Base-by-base conservation (phyloP, 2,113 vertebrate species). In the Pseudonaja textilis region DNA sequence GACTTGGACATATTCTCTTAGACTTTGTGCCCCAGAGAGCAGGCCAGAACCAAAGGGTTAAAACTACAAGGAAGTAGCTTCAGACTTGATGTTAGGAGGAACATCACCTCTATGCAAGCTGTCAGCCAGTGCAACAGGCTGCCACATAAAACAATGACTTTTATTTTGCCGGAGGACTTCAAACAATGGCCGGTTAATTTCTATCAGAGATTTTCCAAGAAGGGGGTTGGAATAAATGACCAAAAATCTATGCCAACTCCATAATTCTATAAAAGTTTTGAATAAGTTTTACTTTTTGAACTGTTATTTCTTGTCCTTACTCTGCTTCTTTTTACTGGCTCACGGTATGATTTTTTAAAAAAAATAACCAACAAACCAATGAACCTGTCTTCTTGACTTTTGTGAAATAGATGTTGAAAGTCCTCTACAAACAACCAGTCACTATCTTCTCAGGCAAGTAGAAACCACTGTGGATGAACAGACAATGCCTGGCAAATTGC, bases 391-490 rank as follows among this genome's bases (percentile, higher is more conserved):
- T 93, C 93, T 92, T 93, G 91, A 52, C 94, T 52, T 93, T 86
- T 61, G 2, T 52, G 89, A 89, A 96, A 95, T 88, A 95, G 98
- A 98, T 93, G 97, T 97, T 91, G 97, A 97, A 94, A 96, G 98
- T 93, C 97, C 98, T 3, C 95, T 98, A 85, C 98, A 99, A 93
- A 99, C 99, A 92, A 99, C 99, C 92, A 99, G 98, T 95, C 98
- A 99, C 95, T 99, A 99, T 93, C 98, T 98, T 8, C 93, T 98
- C 69, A 97, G 96, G 95, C 98, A 98, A 89, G 97, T 96, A 4
- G 98, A 99, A 93, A 99, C 99, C 86, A 99, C 99, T 1, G 96
- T 98, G 94, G 98, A 99, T 90, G 99, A 99, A 96, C 97, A 98
- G 0, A 98, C 98, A 0, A 96, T 98, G 74, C 98, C 98, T 20